Percentiles rank a stretch among this genome's conserved stretches.
phyloP scores from a whole-genome alignment of 2,113 vertebrate genomes.

The Apistogramma diplotaenia region DNA sequence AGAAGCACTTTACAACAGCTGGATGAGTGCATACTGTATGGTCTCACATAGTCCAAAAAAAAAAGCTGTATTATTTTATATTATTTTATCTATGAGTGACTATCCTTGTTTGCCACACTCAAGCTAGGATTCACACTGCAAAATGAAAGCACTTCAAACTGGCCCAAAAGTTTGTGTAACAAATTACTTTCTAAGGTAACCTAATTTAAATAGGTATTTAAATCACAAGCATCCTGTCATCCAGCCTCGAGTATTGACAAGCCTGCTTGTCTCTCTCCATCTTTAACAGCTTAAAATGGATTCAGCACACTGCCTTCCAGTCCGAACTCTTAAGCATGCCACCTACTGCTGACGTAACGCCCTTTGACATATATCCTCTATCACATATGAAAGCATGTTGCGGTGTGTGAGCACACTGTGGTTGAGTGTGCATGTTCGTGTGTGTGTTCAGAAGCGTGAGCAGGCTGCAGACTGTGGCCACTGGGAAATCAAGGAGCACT shows the following conservation, averaged over 20 bases:
- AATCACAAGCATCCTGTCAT: not conserved
- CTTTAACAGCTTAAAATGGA: constrained; percentile 25
- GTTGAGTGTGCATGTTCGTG: constrained; percentile 23
- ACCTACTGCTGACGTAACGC: constrained; percentile 42
- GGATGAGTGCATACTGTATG: constrained; percentile 36
- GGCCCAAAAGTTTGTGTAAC: not conserved
- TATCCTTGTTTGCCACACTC: constrained; percentile 18
- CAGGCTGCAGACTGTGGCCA: constrained; percentile 75
- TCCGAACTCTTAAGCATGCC: constrained; percentile 16
- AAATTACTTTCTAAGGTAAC: constrained; percentile 3
- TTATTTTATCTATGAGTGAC: constrained; percentile 18
- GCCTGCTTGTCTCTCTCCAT: not conserved
- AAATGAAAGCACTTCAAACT: not conserved
- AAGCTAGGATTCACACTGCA: not conserved
- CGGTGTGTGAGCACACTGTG: constrained; percentile 8
- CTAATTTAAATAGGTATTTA: not conserved
- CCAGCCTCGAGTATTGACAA: not conserved
- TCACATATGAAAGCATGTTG: constrained; percentile 49
- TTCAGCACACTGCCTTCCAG: not conserved
- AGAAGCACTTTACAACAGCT: constrained; percentile 36
- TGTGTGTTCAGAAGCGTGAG: constrained; percentile 47
- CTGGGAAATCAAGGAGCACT: constrained; percentile 83
- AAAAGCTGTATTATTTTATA: constrained; percentile 32
- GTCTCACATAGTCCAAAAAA: constrained; percentile 4
- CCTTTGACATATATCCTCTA: constrained; percentile 52